phyloP scores from a whole-genome alignment of 2,888 invertebrate genomes.

The Eristalinus sepulchralis region DNA sequence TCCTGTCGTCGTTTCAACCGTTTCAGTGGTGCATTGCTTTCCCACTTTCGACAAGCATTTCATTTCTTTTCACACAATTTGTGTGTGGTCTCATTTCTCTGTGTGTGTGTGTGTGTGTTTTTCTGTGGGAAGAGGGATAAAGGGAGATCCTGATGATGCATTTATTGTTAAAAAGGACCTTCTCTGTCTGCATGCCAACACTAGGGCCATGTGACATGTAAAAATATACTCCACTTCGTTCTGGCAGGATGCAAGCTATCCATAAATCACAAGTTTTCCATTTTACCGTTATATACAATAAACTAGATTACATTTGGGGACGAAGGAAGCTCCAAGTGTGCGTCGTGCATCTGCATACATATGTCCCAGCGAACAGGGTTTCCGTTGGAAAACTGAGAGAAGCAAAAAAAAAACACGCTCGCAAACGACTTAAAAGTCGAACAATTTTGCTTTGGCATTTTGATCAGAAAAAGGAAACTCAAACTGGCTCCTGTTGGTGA shows the following conservation, averaged over 20 bases:
- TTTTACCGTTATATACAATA: constrained; percentile 49
- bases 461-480: constrained; percentile 49
- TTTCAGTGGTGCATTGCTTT: constrained; percentile 17
- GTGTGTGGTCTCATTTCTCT: constrained; percentile 19
- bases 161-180: constrained; percentile 59
- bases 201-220: constrained; percentile 46
- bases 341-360: constrained; percentile 14
- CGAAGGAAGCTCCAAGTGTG: constrained; percentile 2
- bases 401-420: background rate
- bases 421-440: constrained; percentile 25
- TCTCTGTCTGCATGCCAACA: constrained; percentile 39
- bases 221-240: constrained; percentile 40
- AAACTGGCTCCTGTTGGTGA: constrained; percentile 25
- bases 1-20: too few relatives aligned
- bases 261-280: constrained; percentile 65
- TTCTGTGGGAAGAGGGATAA: background rate
- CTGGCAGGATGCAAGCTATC: constrained; percentile 49
- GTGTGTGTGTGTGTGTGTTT: background rate
- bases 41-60: constrained; percentile 24
- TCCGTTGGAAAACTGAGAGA: background rate
- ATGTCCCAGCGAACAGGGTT: constrained; percentile 3
- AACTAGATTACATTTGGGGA: constrained; percentile 62
- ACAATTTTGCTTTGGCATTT: constrained; percentile 57
- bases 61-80: constrained; percentile 25
- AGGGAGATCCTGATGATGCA: constrained; percentile 51